Evolutionary conservation across 2,113 vertebrate species (phyloP).

Genomic region (Scytalopus superciliaris): DNA sequence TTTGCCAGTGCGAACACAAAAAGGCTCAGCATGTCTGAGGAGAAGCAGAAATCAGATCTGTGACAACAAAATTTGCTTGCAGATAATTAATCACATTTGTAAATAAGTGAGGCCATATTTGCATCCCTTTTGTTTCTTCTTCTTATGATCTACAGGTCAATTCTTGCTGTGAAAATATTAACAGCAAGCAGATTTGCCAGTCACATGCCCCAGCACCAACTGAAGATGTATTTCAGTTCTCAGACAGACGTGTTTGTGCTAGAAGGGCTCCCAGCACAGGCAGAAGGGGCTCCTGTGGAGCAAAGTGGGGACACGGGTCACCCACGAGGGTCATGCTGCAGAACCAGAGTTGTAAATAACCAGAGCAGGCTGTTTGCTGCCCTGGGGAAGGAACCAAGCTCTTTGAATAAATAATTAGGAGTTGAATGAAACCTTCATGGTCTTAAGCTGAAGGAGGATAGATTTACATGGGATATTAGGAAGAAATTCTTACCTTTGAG

Average conservation of each 20-base stretch:
- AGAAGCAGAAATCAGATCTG: neutral
- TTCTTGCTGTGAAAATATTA: slow-evolving; percentile 12
- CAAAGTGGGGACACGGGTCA: rapidly evolving
- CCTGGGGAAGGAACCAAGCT: neutral
- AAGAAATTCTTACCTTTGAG: neutral
- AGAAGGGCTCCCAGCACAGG: neutral
- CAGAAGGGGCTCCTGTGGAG: rapidly evolving
- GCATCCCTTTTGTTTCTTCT: slow-evolving; percentile 17
- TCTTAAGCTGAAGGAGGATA: neutral
- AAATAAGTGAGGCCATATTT: slow-evolving; percentile 2
- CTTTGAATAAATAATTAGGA: neutral
- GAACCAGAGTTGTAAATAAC: neutral
- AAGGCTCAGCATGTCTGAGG: slow-evolving; percentile 15
- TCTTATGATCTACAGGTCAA: neutral
- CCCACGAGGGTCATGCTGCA: neutral
- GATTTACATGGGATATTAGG: neutral
- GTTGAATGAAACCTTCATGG: neutral
- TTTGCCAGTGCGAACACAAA: slow-evolving; percentile 1
- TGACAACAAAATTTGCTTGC: neutral
- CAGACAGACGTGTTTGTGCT: neutral
- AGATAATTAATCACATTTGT: slow-evolving; percentile 8
- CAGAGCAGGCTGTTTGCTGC: neutral
- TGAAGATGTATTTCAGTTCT: neutral
- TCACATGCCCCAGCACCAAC: rapidly evolving
- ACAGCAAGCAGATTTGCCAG: neutral